phyloP scores from a whole-genome alignment of 2,888 invertebrate species.

The Apeira syringaria region DNA sequence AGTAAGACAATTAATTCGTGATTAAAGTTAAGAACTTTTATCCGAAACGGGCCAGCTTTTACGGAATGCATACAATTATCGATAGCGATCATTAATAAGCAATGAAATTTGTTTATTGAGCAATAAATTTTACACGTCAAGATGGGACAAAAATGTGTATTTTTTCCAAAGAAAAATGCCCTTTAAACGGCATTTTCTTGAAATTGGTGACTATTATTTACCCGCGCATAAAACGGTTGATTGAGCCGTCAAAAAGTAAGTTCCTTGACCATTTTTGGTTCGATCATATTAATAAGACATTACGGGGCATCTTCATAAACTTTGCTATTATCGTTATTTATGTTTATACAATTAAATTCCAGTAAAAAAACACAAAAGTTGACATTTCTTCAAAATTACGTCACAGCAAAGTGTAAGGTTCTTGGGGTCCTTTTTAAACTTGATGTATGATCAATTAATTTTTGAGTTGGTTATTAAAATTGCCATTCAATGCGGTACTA shows the following conservation, averaged over 20 bases:
- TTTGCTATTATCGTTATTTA: conserved; percentile 30
- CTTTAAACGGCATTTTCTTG: conserved; percentile 10
- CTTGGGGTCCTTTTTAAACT: background rate
- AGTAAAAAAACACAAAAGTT: conserved; percentile 4
- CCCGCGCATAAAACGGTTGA: conserved; percentile 16
- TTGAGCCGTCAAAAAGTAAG: conserved; percentile 25
- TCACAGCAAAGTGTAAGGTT: conserved; percentile 8
- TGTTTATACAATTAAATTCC: conserved; percentile 13
- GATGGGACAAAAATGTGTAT: conserved; percentile 14
- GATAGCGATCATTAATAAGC: conserved; percentile 65
- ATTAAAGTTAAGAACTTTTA: conserved; percentile 17
- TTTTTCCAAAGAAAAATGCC: conserved; percentile 16
- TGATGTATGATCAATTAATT: conserved; percentile 8
- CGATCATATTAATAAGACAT: conserved; percentile 25
- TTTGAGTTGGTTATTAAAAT: too few species aligned
- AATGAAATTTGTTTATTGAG: conserved; percentile 45
- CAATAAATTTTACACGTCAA: conserved; percentile 28
- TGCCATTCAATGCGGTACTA: too few species aligned
- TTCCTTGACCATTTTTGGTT: conserved; percentile 22
- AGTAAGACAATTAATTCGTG: conserved; percentile 7
- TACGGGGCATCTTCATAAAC: conserved; percentile 24
- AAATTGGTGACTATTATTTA: conserved; percentile 23
- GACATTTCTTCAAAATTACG: background rate
- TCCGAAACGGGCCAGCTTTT: conserved; percentile 17
- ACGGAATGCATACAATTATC: conserved; percentile 50